Evolutionary conservation across 1,140 invertebrate species (phyloP).

Genomic region (Pseudomyrmex sp.): DNA sequence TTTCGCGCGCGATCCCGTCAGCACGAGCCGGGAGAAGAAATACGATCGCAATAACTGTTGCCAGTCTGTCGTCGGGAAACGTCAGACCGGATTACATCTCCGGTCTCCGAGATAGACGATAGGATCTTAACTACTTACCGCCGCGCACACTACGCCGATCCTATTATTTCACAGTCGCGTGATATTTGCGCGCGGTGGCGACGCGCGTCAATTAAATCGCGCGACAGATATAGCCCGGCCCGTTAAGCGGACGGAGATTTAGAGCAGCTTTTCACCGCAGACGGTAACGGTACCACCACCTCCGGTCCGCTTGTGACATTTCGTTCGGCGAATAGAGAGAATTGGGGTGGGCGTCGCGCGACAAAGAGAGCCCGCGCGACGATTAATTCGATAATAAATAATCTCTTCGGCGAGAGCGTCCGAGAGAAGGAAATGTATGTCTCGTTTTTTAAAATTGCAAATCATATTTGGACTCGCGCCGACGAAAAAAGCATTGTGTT

Average conservation of each 20-base stretch:
- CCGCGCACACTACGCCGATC: neutral
- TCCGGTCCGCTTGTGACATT: conserved; percentile 4
- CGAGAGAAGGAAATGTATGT: neutral
- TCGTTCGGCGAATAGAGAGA: neutral
- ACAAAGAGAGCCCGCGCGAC: neutral
- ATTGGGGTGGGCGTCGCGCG: conserved; percentile 22
- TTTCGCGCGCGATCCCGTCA: neutral
- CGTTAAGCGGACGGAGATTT: conserved; percentile 32
- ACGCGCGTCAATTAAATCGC: conserved; percentile 61
- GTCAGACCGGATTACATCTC: conserved; percentile 43
- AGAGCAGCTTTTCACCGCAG: conserved; percentile 9
- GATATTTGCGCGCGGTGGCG: conserved; percentile 38
- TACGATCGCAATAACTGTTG: conserved; percentile 47
- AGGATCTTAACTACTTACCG: conserved; percentile 37
- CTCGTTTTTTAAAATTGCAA: conserved; percentile 37
- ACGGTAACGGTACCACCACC: conserved; percentile 29
- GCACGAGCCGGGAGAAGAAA: neutral
- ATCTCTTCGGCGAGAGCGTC: conserved; percentile 9
- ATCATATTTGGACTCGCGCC: conserved; percentile 42
- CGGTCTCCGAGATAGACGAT: conserved; percentile 34
- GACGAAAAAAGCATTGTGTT: conserved; percentile 1
- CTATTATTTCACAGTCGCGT: conserved; percentile 56
- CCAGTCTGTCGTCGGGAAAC: conserved; percentile 15
- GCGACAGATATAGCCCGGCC: conserved; percentile 20
- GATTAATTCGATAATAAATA: conserved; percentile 42